These are phyloP conservation scores for Leptinotarsa juncta DNA, from an alignment of 2,888 invertebrate genomes.

Conservation along the genomic window DNA sequence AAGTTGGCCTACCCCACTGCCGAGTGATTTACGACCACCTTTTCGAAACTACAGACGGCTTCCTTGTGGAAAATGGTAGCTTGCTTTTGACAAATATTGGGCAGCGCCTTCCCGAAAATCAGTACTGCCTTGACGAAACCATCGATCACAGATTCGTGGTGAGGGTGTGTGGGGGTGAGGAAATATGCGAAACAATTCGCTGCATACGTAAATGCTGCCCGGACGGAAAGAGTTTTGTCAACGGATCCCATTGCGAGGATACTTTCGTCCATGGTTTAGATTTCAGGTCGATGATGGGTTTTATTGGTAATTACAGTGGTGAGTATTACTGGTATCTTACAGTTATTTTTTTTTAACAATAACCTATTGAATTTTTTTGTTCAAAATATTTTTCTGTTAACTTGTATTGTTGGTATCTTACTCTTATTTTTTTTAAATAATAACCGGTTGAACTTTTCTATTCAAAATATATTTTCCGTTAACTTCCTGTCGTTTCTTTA, in stretches of 20 bases:
- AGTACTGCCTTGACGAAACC: constrained; percentile 50
- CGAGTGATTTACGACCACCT: constrained; percentile 49
- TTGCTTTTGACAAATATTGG: constrained; percentile 8
- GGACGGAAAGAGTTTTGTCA: constrained; percentile 67
- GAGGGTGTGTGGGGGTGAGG: constrained; percentile 50
- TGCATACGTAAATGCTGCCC: constrained; percentile 71
- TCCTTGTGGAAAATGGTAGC: constrained; percentile 17
- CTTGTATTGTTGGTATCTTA: neutral
- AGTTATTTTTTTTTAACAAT: too few species aligned
- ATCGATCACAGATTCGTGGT: constrained; percentile 41
- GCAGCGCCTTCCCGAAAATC: constrained; percentile 29
- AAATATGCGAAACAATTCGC: constrained; percentile 48
- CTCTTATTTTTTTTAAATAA: neutral
- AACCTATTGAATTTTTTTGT: too few species aligned
- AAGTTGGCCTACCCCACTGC: constrained; percentile 50
- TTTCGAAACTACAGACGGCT: constrained; percentile 31
- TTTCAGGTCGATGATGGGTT: constrained; percentile 40
- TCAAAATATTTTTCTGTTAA: too few species aligned
- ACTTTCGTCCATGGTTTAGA: constrained; percentile 54
- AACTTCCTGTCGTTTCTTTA: too few species aligned
- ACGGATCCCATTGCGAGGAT: constrained; percentile 51
- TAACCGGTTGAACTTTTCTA: too few species aligned
- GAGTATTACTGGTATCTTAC: constrained; percentile 17
- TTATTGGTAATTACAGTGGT: constrained; percentile 37
- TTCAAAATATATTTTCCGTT: too few species aligned